Percentiles rank a stretch among this genome's conserved stretches.
These are phyloP conservation scores for Acanthurus tractus DNA, from an alignment of 2,797 vertebrate genomes.

Conservation along the genomic window DNA sequence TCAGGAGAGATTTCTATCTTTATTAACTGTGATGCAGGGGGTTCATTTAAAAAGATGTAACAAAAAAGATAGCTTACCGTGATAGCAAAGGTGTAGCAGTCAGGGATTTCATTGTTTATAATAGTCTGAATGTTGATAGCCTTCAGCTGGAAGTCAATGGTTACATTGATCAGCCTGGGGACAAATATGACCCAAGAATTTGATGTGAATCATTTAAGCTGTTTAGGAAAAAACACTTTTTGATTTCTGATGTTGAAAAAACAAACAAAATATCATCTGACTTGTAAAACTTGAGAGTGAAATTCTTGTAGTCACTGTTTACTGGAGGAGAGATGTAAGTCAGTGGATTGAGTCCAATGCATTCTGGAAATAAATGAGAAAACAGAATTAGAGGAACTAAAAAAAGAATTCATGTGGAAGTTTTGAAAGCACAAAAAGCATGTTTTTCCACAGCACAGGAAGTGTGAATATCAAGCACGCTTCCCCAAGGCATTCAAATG, in stretches of 20 bases:
- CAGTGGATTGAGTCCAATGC: conserved; percentile 88
- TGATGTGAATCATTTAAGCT: neutral
- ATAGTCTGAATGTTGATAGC: conserved; percentile 97
- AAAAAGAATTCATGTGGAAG: conserved; percentile 35
- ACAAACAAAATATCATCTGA: conserved; percentile 55
- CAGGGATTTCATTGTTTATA: conserved; percentile 95
- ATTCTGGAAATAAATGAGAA: conserved; percentile 81
- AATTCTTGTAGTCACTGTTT: conserved; percentile 87
- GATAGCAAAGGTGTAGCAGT: conserved; percentile 95
- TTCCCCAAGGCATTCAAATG: conserved; percentile 34
- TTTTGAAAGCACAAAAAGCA: neutral
- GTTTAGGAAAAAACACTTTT: neutral
- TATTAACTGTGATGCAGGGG: neutral
- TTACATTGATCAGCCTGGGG: conserved; percentile 93
- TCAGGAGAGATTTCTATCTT: too few relatives aligned
- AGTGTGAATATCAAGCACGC: neutral
- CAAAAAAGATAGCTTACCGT: conserved; percentile 81
- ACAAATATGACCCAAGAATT: neutral
- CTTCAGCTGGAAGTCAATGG: conserved; percentile 94
- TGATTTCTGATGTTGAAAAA: neutral
- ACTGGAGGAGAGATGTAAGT: conserved; percentile 55
- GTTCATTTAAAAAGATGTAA: neutral
- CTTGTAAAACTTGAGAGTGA: conserved; percentile 97
- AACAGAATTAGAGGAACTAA: conserved; percentile 1
- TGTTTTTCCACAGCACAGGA: conserved; percentile 52